A percentile compares a stretch with the other conserved stretches of the same genome.
phyloP scores from a whole-genome alignment of 2,797 vertebrate species.

The Acrocephalus scirpaceus region DNA sequence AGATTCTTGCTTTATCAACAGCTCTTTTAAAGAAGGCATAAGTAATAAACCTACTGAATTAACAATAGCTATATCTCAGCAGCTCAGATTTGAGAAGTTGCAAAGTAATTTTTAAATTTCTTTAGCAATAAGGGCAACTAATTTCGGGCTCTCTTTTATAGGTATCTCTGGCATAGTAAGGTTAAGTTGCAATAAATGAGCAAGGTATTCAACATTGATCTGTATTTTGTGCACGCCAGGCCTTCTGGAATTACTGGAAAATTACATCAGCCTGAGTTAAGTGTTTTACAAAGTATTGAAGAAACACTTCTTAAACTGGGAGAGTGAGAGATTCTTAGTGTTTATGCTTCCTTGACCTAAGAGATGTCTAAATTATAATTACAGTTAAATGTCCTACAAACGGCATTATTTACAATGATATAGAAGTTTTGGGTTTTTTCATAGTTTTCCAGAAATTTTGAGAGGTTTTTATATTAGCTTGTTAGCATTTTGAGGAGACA shows the following conservation, averaged over 20 bases:
- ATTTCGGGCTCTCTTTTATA: not conserved
- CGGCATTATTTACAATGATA: not conserved
- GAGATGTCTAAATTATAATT: not conserved
- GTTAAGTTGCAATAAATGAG: not conserved
- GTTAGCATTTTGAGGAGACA: not conserved
- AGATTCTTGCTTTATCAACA: not conserved
- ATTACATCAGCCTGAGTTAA: not conserved
- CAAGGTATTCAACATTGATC: not conserved
- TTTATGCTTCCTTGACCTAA: not conserved
- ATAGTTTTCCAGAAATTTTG: not conserved
- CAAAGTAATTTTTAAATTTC: not conserved
- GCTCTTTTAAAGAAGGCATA: not conserved
- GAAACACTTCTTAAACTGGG: not conserved
- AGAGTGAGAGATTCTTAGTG: not conserved
- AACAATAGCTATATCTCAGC: not conserved
- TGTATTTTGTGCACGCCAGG: not conserved
- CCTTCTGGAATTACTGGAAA: not conserved
- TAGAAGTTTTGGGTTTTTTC: not conserved
- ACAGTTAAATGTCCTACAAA: not conserved
- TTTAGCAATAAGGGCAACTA: not conserved
- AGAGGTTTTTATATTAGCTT: not conserved
- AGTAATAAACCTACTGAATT: not conserved
- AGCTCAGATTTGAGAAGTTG: not conserved
- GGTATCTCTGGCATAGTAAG: not conserved
- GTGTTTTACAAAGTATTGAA: not conserved